Base-by-base conservation (phyloP, 1,140 invertebrate species). In the Drosophila subpulchrella region DNA sequence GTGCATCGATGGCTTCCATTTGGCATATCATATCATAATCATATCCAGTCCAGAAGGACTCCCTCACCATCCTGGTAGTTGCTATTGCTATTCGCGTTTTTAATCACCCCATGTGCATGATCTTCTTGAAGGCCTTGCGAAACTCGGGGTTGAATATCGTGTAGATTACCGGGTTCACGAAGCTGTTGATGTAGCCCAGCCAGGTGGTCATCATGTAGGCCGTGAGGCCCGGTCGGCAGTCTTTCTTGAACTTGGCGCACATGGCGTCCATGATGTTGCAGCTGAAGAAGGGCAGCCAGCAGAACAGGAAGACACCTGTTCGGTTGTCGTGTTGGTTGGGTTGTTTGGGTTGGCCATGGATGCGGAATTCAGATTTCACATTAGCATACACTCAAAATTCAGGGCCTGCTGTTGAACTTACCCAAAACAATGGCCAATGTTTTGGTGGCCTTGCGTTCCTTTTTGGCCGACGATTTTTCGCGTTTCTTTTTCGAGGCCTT, bases 101-200 rank as follows among this genome's bases (percentile, higher is more conserved):
- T 65, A 91, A 92, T 92, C 91, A 92, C 71, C 95, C 94, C 78
- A 95, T 93, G 72, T 94, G 94, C 92, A 99, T 95, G 65, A 99
- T 95, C 93, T 98, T 99, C 91, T 98, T 98, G 93, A 99, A 99
- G 38, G 99, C 98, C 94, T 99, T 99, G 62, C 99, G 95, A 93
- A 99, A 99, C 93, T 99, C 99, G 4, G 98, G 97, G 94, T 99
- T 99, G 94, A 99, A 99, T 90, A 99, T 99, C 42, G 99, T 99
- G 93, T 99, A 99, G 92, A 99, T 99, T 70, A 99, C 96, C 4
- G 98, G 98, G 94, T 99, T 99, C 62, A 99, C 96, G 91, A 98
- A 99, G 90, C 96, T 98, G 94, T 99, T 99, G 94, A 99, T 98
- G 93, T 99, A 99, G 48, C 99, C 99, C 38, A 99, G 94, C 99